Conservation (phyloP, 2,888 invertebrate genomes). For the Ditula angustiorana region DNA sequence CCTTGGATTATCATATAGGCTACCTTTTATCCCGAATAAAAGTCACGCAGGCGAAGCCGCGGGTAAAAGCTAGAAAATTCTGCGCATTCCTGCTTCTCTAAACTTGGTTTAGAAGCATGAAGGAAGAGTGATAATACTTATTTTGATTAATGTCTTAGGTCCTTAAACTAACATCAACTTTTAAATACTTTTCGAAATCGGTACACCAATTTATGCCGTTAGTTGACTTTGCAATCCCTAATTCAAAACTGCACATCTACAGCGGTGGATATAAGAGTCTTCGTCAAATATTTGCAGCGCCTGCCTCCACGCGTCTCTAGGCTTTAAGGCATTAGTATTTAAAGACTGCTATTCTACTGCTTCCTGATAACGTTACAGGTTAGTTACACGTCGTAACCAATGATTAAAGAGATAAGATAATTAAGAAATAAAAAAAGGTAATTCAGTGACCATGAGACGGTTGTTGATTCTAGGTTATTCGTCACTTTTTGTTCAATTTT, state of each 20-base stretch:
- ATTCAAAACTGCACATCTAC: neutral
- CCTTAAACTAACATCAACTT: no score
- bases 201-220: neutral
- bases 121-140: no score
- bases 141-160: no score
- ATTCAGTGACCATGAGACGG: neutral
- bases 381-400: neutral
- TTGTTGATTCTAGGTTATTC: no score
- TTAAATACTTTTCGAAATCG: no score
- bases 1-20: no score
- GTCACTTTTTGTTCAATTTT: no score
- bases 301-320: neutral
- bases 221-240: neutral
- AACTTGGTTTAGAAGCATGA: no score
- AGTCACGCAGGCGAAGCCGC: no score
- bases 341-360: constrained; percentile 1
- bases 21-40: no score
- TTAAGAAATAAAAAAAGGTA: constrained; percentile 2
- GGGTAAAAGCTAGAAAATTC: no score
- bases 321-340: neutral
- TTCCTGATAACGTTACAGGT: neutral
- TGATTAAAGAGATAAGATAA: neutral
- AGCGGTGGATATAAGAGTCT: neutral
- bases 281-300: neutral
- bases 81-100: no score